phyloP scores from a whole-genome alignment of 2,797 vertebrate genomes.

The Chelon auratus region DNA sequence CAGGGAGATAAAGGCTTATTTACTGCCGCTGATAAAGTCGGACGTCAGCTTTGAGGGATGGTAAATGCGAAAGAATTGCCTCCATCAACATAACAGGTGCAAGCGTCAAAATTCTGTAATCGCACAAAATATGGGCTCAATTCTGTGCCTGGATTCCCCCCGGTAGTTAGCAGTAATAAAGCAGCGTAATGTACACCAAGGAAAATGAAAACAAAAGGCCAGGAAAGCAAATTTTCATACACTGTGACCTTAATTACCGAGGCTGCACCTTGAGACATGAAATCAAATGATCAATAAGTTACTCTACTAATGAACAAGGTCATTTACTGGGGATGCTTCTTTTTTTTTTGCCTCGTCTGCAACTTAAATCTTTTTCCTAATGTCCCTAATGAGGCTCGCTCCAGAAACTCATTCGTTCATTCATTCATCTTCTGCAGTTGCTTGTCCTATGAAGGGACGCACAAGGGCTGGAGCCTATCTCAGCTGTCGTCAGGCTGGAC shows the following conservation, averaged over 20 bases:
- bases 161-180: background rate
- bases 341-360: conserved; percentile 39
- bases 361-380: conserved; percentile 45
- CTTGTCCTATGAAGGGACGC: background rate
- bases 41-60: background rate
- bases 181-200: background rate
- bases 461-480: background rate
- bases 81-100: background rate
- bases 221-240: conserved; percentile 20
- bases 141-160: background rate
- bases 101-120: background rate
- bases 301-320: conserved; percentile 49
- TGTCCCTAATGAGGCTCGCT: conserved; percentile 49
- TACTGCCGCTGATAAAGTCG: background rate
- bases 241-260: conserved; percentile 35
- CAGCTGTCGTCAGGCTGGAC: too few relatives aligned
- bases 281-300: conserved; percentile 60
- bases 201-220: conserved; percentile 2
- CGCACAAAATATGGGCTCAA: background rate
- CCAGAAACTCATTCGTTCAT: conserved; percentile 9
- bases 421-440: conserved; percentile 31
- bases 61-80: background rate
- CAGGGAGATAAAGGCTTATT: conserved; percentile 4
- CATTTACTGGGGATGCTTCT: conserved; percentile 19
- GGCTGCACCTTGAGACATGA: conserved; percentile 12